Percentiles rank a stretch among this genome's conserved stretches.
These are phyloP conservation scores for Erythrolamprus reginae DNA, from an alignment of 2,113 vertebrate species.

Conservation along the genomic window DNA sequence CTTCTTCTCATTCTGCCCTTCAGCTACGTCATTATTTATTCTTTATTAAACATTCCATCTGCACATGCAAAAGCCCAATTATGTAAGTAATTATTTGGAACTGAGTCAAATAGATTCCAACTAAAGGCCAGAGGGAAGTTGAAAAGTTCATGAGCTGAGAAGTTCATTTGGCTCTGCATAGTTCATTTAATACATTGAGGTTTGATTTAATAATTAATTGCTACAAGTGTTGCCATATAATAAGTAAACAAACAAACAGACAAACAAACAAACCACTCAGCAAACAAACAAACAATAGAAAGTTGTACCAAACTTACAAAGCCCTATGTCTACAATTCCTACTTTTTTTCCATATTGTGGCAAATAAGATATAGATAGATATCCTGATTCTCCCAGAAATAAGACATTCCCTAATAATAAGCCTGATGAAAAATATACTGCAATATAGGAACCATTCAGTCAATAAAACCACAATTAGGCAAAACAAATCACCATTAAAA, in stretches of 20 bases:
- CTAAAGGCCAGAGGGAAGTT: background rate
- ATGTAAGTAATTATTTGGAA: background rate
- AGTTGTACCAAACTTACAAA: background rate
- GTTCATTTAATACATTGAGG: background rate
- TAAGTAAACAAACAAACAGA: no score
- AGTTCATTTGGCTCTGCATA: background rate
- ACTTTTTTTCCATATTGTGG: background rate
- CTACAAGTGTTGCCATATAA: no score
- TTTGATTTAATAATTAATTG: background rate
- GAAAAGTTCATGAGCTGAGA: background rate
- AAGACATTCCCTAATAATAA: no score
- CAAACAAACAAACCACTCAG: no score
- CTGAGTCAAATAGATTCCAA: no score
- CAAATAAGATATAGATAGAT: background rate
- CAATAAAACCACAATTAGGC: no score
- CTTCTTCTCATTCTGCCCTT: background rate
- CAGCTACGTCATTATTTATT: background rate
- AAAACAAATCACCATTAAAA: no score
- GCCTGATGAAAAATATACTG: no score
- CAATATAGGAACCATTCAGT: no score
- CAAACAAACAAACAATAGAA: no score
- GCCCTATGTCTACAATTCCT: background rate
- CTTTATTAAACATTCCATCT: background rate
- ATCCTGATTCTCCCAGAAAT: no score
- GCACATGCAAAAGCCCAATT: background rate